phyloP scores from a whole-genome alignment of 1,140 invertebrate species.

The Phocides pigmalion region DNA sequence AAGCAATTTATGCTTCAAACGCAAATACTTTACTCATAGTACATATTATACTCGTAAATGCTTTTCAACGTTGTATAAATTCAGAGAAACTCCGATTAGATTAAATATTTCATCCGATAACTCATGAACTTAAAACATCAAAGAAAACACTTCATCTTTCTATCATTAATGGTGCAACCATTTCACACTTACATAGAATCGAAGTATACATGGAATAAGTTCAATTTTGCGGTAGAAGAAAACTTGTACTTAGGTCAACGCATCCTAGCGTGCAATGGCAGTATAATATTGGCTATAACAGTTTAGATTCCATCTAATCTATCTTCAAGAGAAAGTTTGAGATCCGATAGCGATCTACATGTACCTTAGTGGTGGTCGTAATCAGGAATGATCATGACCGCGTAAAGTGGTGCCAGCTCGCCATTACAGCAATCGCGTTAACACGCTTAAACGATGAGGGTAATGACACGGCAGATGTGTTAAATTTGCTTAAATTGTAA shows the following conservation, averaged over 20 bases:
- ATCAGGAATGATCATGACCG: slow-evolving; percentile 62
- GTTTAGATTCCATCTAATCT: slow-evolving; percentile 40
- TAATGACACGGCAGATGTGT: slow-evolving; percentile 76
- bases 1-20: slow-evolving; percentile 2
- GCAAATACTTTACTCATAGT: neutral
- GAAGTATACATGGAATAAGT: neutral
- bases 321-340: slow-evolving; percentile 36
- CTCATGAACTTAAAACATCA: neutral
- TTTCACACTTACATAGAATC: neutral
- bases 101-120: neutral
- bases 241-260: slow-evolving; percentile 4
- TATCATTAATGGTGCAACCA: neutral
- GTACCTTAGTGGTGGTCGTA: slow-evolving; percentile 27
- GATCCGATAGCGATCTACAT: slow-evolving; percentile 24
- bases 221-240: neutral
- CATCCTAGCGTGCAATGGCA: slow-evolving; percentile 11
- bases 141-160: neutral
- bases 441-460: slow-evolving; percentile 71
- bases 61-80: neutral
- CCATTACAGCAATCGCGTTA: slow-evolving; percentile 68
- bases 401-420: slow-evolving; percentile 57
- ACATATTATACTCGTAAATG: neutral
- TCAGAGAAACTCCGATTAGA: neutral
- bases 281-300: slow-evolving; percentile 25
- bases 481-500: slow-evolving; percentile 69